Evolutionary conservation across 2,113 vertebrate species (phyloP), one percentile per base, ranked within the genome.

Genomic region (Ancistrus triradiatus): DNA sequence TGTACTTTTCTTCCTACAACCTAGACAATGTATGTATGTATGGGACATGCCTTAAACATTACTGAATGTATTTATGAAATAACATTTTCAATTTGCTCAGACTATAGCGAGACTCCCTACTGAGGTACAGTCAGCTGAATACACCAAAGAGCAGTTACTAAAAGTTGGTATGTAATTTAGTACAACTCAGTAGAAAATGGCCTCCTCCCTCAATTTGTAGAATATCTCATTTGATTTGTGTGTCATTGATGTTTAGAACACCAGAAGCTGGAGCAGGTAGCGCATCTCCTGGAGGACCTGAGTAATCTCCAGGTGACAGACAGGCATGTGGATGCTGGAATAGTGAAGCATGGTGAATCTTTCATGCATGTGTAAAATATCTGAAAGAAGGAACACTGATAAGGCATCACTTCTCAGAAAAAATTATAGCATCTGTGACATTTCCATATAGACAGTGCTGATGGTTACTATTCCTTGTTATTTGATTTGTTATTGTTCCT

Each of bases 211-310:
- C 9, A 17, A 9, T 31, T 52, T 18, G 27, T 68, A 31, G 75
- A n/a, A n/a, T n/a, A n/a, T n/a, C n/a, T n/a, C n/a, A n/a, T n/a
- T n/a, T n/a, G n/a, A n/a, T n/a, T 31, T 22, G 40, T 59, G 42
- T 31, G 44, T 27, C 28, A 42, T 1, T 58, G 21, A n/a, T n/a
- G 56, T 48, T 46, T 27, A 88, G 87, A 85, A 62, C 56, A 85
- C 35, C 53, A 77, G 35, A 87, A 84, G 71, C 27, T 78, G 68
- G 61, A 72, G 61, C 80, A 83, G 65, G 60, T 86, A 47, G 21
- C 43, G 21, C 25, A 43, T 18, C 74, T 85, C 2, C 13, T 64
- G 4, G 71, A 80, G 22, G 67, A 80, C 48, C 42, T 83, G 1
- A 74, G 68, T 9, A 49, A 71, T 28, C 2, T 22, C 18, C 33